phyloP scores from a whole-genome alignment of 2,888 invertebrate species.

The Chrysina gloriosa region DNA sequence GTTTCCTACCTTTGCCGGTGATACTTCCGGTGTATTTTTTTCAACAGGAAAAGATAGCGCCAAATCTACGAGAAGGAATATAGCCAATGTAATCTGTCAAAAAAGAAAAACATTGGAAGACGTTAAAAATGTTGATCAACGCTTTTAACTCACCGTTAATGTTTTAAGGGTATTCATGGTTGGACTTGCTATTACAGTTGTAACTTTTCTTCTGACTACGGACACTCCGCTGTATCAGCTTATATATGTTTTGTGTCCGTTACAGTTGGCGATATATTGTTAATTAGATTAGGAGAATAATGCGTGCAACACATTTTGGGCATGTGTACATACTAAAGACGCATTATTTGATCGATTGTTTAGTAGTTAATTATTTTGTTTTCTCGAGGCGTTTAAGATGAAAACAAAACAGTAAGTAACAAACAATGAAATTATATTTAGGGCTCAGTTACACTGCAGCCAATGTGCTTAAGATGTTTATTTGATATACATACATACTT shows the following conservation, averaged over 20 bases:
- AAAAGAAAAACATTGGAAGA: neutral
- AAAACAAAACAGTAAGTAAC: neutral
- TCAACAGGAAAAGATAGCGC: neutral
- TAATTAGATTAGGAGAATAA: constrained; percentile 21
- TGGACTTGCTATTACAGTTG: constrained; percentile 5
- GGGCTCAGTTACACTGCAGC: too few relatives aligned
- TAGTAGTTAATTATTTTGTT: neutral
- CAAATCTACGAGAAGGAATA: neutral
- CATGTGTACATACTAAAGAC: neutral
- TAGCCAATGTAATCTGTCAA: neutral
- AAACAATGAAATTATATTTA: neutral
- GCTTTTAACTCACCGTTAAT: constrained; percentile 14
- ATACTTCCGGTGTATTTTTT: neutral
- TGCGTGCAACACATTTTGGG: neutral
- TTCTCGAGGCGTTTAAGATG: neutral
- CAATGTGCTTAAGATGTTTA: too few relatives aligned
- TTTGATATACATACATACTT: too few relatives aligned
- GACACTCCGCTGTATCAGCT: neutral
- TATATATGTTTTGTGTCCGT: neutral
- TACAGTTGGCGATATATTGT: neutral
- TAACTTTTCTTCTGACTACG: neutral
- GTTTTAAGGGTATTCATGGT: neutral
- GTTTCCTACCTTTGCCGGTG: neutral
- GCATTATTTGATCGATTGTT: neutral
- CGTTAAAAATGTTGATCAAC: neutral